These are phyloP conservation scores for Octomys mimax DNA, from an alignment of 2,797 vertebrate species.

Conservation along the genomic window DNA sequence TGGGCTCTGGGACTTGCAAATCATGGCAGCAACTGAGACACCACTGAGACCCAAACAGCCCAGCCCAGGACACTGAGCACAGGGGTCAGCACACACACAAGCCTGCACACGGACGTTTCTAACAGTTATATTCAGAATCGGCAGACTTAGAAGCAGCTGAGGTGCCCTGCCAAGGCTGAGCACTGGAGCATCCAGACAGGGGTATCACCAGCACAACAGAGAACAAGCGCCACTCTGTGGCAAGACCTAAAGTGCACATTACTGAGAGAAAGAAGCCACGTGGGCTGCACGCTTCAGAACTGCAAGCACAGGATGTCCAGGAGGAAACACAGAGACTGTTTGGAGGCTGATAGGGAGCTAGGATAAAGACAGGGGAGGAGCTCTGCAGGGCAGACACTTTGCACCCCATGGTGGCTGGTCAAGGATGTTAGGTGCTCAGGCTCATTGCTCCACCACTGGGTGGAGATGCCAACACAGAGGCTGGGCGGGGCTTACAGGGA, in stretches of 20 bases:
- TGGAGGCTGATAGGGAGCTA: neutral
- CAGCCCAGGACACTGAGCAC: too few species aligned
- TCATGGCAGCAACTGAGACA: neutral
- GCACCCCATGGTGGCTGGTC: neutral
- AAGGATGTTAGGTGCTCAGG: neutral
- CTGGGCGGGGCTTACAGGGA: neutral
- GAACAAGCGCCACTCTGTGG: neutral
- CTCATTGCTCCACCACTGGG: neutral
- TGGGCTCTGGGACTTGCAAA: neutral
- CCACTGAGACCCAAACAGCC: too few species aligned
- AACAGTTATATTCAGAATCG: neutral
- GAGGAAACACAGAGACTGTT: neutral
- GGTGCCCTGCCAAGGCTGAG: neutral
- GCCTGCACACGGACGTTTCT: rapidly evolving
- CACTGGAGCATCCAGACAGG: neutral
- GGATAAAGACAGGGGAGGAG: too few species aligned
- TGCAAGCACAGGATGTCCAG: rapidly evolving
- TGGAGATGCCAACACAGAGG: neutral
- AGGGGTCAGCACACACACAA: neutral
- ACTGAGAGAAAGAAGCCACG: neutral
- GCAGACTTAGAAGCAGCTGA: neutral
- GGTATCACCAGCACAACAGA: rapidly evolving
- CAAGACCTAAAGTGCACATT: neutral
- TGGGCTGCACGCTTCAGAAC: neutral
- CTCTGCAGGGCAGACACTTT: neutral